Percentiles rank a stretch among this genome's conserved stretches.
Conservation (phyloP, 2,113 vertebrate species). For the Eurypyga helias region DNA sequence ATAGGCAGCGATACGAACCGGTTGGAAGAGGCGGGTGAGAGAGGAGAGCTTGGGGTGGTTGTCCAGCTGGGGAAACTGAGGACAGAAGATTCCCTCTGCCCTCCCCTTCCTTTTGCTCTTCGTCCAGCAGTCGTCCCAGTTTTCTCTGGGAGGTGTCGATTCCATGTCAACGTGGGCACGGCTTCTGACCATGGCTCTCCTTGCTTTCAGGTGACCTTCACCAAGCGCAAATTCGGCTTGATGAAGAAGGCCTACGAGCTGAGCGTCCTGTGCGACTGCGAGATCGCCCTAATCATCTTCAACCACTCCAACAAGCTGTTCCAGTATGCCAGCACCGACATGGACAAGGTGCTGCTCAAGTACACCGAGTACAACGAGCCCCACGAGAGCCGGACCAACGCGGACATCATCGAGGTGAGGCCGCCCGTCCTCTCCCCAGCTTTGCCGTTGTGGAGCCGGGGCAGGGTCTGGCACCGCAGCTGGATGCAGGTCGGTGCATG, state of each 20-base stretch:
- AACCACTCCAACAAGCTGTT: conserved; percentile 95
- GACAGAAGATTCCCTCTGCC: background rate
- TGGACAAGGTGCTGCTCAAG: conserved; percentile 97
- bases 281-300: conserved; percentile 82
- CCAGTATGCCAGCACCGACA: conserved; percentile 96
- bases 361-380: conserved; percentile 97
- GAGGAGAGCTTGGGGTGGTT: background rate
- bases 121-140: background rate
- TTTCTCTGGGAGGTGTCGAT: background rate
- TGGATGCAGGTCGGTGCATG: fast-evolving
- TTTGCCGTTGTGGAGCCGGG: fast-evolving
- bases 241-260: conserved; percentile 99
- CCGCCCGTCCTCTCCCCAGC: fast-evolving
- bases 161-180: fast-evolving
- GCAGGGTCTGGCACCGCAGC: background rate
- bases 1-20: background rate
- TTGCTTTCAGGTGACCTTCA: conserved; percentile 77
- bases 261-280: conserved; percentile 79
- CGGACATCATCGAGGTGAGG: conserved; percentile 93
- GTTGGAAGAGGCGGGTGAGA: background rate
- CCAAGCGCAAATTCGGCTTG: conserved; percentile 93
- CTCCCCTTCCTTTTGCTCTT: background rate
- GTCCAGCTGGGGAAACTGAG: background rate
- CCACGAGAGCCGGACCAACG: conserved; percentile 93
- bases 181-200: background rate